Evolutionary conservation across 2,888 invertebrate species (phyloP).

Genomic region (Epinotia demarniana): DNA sequence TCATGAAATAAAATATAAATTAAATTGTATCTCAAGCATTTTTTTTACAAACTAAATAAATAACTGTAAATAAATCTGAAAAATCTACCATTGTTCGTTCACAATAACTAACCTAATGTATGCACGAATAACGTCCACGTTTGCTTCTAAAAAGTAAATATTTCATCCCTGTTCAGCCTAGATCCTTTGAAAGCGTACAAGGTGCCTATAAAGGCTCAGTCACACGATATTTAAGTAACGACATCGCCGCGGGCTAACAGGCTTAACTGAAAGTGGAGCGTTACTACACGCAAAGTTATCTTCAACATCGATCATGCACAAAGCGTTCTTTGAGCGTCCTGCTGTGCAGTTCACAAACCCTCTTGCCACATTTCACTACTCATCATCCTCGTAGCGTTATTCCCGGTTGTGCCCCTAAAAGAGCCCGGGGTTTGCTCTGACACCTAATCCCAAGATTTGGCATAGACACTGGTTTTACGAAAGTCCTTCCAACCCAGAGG

Average conservation of each 20-base stretch:
- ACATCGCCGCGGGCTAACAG: conserved; percentile 74
- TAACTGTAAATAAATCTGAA: background rate
- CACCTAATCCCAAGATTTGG: no score
- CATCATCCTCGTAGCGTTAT: no score
- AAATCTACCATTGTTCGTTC: background rate
- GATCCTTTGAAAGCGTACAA: conserved; percentile 32
- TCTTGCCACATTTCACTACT: background rate
- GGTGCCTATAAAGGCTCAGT: conserved; percentile 19
- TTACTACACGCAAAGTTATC: conserved; percentile 74
- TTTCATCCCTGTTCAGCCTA: conserved; percentile 10
- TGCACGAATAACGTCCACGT: background rate
- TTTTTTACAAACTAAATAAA: background rate
- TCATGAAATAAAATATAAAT: background rate
- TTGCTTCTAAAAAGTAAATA: conserved; percentile 8
- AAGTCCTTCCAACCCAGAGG: no score
- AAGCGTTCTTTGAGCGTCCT: conserved; percentile 58
- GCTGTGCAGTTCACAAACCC: background rate
- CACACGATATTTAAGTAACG: conserved; percentile 55
- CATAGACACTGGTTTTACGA: no score
- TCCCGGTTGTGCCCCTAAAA: no score
- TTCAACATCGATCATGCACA: conserved; percentile 77
- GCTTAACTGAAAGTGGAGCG: conserved; percentile 69
- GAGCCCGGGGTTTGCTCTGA: no score
- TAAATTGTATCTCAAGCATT: background rate
- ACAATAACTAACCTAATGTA: background rate